These are phyloP conservation scores for Hipposideros armiger DNA, from an alignment of 2,113 vertebrate species.

Conservation along the genomic window DNA sequence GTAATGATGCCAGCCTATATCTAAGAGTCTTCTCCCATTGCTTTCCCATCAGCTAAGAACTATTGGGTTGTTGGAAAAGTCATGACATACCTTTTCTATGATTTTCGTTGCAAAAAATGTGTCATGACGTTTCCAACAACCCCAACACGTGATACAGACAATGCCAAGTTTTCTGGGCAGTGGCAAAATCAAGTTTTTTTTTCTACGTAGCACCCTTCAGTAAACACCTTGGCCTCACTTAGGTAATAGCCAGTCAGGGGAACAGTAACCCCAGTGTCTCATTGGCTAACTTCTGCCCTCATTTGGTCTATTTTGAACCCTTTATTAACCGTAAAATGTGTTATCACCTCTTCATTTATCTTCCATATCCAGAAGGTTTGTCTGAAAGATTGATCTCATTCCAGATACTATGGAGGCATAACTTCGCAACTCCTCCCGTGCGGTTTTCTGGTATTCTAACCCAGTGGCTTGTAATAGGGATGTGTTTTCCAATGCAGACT, in stretches of 20 bases:
- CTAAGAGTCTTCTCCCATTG: not conserved
- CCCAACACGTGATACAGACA: too few species aligned
- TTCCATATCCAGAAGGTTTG: slow-evolving; percentile 36
- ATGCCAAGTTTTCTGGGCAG: not conserved
- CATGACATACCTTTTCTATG: too few species aligned
- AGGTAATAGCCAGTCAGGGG: not conserved
- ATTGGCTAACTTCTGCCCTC: not conserved
- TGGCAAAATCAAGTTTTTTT: not conserved
- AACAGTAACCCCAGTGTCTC: not conserved
- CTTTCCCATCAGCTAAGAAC: slow-evolving; percentile 3
- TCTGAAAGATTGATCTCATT: slow-evolving; percentile 21
- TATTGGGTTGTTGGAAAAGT: too few species aligned
- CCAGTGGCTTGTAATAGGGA: not conserved
- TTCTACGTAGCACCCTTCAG: fast-evolving
- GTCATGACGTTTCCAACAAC: too few species aligned
- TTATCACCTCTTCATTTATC: slow-evolving; percentile 35
- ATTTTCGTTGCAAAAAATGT: too few species aligned
- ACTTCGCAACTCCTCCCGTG: not conserved
- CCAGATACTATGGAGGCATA: not conserved
- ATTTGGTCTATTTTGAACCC: slow-evolving; percentile 26
- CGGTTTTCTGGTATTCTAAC: not conserved
- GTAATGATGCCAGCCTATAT: not conserved
- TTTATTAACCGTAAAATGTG: slow-evolving; percentile 14
- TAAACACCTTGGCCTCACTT: not conserved
- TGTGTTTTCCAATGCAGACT: not conserved